phyloP scores from a whole-genome alignment of 1,140 invertebrate genomes.

The Anagrus nilaparvatae region DNA sequence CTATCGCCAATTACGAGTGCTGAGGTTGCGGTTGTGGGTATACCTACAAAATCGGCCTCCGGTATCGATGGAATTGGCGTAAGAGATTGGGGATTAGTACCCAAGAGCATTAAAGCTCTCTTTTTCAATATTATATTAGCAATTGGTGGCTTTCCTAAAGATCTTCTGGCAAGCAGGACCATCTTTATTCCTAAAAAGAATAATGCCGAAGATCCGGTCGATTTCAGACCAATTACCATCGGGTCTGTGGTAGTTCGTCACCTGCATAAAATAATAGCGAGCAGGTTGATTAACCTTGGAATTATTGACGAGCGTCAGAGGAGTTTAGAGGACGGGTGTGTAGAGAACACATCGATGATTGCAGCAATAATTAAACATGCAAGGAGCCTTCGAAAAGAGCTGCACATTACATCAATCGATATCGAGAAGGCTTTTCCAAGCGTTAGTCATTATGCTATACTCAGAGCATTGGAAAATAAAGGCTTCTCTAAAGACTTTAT shows the following conservation, averaged over 20 bases:
- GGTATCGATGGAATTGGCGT: conserved; percentile 11
- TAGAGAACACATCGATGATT: conserved; percentile 9
- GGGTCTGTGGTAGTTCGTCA: conserved; percentile 30
- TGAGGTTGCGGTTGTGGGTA: too few species aligned
- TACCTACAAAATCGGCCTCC: too few species aligned
- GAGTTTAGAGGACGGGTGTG: conserved; percentile 16
- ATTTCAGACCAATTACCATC: conserved; percentile 35
- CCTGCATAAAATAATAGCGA: conserved; percentile 20
- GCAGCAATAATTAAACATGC: conserved; percentile 7
- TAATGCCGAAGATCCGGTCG: conserved; percentile 17
- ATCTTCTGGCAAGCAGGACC: conserved; percentile 1
- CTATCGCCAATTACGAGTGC: too few species aligned
- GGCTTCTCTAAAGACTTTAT: conserved; percentile 7
- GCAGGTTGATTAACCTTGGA: neutral
- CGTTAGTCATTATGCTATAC: too few species aligned
- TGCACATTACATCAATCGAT: conserved; percentile 17
- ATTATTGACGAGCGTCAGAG: conserved; percentile 14
- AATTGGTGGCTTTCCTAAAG: neutral
- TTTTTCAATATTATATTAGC: conserved; percentile 16
- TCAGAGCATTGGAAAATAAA: neutral
- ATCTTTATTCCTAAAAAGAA: neutral
- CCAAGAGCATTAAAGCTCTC: conserved; percentile 5
- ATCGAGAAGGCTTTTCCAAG: conserved; percentile 19
- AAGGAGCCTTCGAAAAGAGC: neutral
- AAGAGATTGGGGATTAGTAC: conserved; percentile 8